A percentile compares a stretch with the other conserved stretches of the same genome.
Evolutionary conservation across 2,888 invertebrate genomes (phyloP).

Genomic region (Macrosoma leucophasiata): DNA sequence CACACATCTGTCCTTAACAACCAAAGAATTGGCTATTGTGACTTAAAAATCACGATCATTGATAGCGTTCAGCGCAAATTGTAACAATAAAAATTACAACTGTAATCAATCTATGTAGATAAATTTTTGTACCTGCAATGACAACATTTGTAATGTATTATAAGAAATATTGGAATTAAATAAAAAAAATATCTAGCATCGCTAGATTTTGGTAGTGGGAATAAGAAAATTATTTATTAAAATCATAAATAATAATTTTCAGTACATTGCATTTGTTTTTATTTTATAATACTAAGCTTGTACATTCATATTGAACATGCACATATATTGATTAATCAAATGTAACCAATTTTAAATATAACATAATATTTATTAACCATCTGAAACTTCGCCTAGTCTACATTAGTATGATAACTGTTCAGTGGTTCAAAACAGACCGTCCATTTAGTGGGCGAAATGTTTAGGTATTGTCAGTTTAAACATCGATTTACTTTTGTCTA

Average conservation of each 20-base stretch:
- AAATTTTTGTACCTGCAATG: conserved; percentile 47
- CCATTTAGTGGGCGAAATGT: no score
- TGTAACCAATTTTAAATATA: no score
- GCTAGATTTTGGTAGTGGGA: conserved; percentile 6
- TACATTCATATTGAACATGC: not conserved
- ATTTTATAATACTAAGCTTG: conserved; percentile 7
- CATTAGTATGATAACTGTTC: no score
- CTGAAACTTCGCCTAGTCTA: no score
- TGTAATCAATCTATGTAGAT: conserved; percentile 25
- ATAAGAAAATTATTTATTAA: conserved; percentile 1
- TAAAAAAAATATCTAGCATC: conserved; percentile 8
- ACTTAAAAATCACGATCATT: conserved; percentile 3
- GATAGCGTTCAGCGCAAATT: not conserved
- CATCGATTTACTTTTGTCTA: no score
- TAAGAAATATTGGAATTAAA: conserved; percentile 7
- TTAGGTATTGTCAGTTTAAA: no score
- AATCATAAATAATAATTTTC: conserved; percentile 5
- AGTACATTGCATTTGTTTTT: conserved; percentile 10
- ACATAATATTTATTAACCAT: no score
- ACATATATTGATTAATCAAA: no score
- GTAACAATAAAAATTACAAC: conserved; percentile 6
- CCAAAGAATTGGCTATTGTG: conserved; percentile 13
- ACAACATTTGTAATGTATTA: conserved; percentile 28
- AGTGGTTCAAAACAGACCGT: no score
- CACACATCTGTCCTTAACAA: conserved; percentile 7